These are phyloP conservation scores for Dufourea novaeangliae DNA, from an alignment of 1,140 invertebrate species.

Conservation along the genomic window DNA sequence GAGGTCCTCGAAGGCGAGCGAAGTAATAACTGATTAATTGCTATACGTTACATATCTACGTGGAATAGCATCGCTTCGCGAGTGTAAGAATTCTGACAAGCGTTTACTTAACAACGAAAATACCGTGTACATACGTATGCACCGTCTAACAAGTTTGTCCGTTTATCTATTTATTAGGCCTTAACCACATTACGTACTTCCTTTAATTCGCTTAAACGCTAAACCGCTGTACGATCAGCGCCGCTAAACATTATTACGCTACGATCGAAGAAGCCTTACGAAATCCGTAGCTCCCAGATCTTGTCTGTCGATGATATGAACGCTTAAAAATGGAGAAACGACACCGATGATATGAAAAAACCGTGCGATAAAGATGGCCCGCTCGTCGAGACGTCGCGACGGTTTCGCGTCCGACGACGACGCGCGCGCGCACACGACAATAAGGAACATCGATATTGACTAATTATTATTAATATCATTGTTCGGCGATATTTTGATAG, in stretches of 20 bases:
- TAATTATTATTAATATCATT: constrained; percentile 30
- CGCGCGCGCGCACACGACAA: background rate
- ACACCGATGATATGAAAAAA: constrained; percentile 76
- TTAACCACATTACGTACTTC: constrained; percentile 71
- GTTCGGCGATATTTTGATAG: constrained; percentile 15
- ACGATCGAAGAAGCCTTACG: constrained; percentile 67
- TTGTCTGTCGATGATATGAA: constrained; percentile 74
- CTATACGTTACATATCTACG: constrained; percentile 52
- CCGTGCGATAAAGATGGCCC: constrained; percentile 61
- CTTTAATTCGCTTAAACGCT: constrained; percentile 70
- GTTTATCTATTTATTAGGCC: constrained; percentile 72
- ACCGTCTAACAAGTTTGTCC: constrained; percentile 59
- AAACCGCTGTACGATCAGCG: constrained; percentile 58
- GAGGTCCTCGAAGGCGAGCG: constrained; percentile 68
- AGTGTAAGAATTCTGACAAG: constrained; percentile 73
- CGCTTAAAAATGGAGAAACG: constrained; percentile 70
- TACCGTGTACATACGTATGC: constrained; percentile 47
- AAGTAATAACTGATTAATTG: constrained; percentile 63
- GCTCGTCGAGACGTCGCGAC: constrained; percentile 51
- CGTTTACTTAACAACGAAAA: constrained; percentile 67
- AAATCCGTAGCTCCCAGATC: constrained; percentile 58
- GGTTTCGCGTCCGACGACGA: background rate
- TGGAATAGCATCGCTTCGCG: constrained; percentile 68
- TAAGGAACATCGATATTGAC: constrained; percentile 38
- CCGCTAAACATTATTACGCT: constrained; percentile 44